Conservation (phyloP, 2,797 vertebrate genomes). For the Mus spretus region DNA sequence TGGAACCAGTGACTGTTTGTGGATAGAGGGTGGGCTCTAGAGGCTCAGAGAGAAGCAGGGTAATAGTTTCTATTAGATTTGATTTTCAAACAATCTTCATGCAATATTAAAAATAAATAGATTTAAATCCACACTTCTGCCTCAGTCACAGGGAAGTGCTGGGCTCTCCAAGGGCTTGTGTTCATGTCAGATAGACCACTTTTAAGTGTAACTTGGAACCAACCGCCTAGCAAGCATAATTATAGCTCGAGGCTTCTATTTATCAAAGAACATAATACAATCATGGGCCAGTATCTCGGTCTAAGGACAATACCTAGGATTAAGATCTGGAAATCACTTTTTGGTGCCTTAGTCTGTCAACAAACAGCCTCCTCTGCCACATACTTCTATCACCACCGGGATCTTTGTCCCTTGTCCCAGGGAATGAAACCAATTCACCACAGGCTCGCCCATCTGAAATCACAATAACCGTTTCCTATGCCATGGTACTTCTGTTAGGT, state of each 20-base stretch:
- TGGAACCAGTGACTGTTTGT: not conserved
- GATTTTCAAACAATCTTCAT: not conserved
- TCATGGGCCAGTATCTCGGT: not conserved
- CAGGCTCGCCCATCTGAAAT: not conserved
- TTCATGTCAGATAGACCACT: not conserved
- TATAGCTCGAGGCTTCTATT: not conserved
- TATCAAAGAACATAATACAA: not conserved
- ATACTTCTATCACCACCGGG: not conserved
- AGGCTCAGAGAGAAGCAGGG: not conserved
- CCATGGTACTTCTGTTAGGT: not conserved
- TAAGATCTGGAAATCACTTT: not conserved
- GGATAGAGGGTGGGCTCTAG: too few species aligned
- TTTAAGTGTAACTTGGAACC: not conserved
- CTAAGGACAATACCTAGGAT: not conserved
- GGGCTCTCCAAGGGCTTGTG: not conserved
- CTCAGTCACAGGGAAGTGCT: not conserved
- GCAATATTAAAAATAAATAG: not conserved
- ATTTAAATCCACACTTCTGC: not conserved
- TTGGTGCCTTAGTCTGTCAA: not conserved
- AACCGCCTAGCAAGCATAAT: not conserved
- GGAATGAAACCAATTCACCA: not conserved
- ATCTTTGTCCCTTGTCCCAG: too few species aligned
- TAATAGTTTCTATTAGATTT: not conserved
- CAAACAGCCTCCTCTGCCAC: not conserved
- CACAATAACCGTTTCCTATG: not conserved